Base-by-base conservation (phyloP, 2,888 invertebrate genomes). In the Synanthedon vespiformis region DNA sequence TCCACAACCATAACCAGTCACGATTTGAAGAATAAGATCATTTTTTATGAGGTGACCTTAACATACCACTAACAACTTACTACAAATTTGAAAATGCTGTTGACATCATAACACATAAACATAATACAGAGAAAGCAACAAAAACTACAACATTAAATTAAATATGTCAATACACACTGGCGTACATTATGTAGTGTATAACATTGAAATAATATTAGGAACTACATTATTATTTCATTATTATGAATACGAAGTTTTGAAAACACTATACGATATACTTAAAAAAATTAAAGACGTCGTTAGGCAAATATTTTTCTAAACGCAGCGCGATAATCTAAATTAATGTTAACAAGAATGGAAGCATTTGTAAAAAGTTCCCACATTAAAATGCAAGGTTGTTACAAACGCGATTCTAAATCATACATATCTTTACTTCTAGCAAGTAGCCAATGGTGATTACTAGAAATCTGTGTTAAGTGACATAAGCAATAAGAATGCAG, bases 341-440 rank as follows among this genome's bases (percentile, higher is more conserved):
- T 70, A 69, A 61, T 67, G 64, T 65, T 69, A 71, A 76, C 70
- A 58, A 61, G 66, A 70, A 61, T 61, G 55, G 60, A 63, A 65
- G 68, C 70, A 69, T 68, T 67, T 60, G 66, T 67, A 65, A 64
- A 72, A 59, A 70, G 66, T 80, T 83, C 82, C 73, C 80, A 83
- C 83, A 79, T 75, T 78, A 77, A 69, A 70, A 76, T 61, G 61
- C 80, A 76, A 82, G 82, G 81, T 71, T 74, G 61, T 56, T 55
- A 55, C 48, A 16, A 48, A 48, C 10, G 48, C n/a, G 48, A 18
- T 16, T 16, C 18, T 48, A 48, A 10, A 48, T 47, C 53, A 53
- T 41, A 41, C 22, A 53, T 48, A 51, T 40, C 8, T 40, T 49
- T 47, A 10, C 47, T 54, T 51, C 51, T 50, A 52, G 40, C 27